A percentile compares a stretch with the other conserved stretches of the same genome.
phyloP scores from a whole-genome alignment of 2,797 vertebrate species.

The Urosaurus nigricauda region DNA sequence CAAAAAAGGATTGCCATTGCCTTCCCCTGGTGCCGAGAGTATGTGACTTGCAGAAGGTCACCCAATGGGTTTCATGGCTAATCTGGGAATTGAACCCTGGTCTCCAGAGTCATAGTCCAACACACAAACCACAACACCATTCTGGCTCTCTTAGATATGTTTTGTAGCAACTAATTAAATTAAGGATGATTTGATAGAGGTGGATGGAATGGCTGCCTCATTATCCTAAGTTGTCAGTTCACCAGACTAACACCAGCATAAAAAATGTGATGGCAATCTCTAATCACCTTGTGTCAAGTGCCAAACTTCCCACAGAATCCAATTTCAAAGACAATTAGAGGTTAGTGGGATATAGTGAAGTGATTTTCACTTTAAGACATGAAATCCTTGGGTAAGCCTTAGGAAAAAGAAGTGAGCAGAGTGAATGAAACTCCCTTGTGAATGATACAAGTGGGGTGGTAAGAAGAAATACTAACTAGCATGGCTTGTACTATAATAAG shows the following conservation, averaged over 20 bases:
- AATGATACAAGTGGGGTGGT: not conserved
- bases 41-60: too few relatives aligned
- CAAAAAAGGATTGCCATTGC: too few relatives aligned
- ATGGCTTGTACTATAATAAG: not conserved
- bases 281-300: not conserved
- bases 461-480: constrained; percentile 23
- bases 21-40: too few relatives aligned
- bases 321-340: constrained; percentile 10
- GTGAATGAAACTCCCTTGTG: not conserved
- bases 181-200: not conserved
- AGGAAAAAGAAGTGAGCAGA: not conserved
- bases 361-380: not conserved
- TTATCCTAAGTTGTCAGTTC: not conserved
- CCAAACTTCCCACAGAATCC: not conserved
- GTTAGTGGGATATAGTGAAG: not conserved
- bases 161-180: not conserved
- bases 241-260: not conserved
- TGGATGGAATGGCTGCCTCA: not conserved
- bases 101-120: too few relatives aligned
- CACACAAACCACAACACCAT: too few relatives aligned
- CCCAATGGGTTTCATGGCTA: too few relatives aligned
- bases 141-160: too few relatives aligned
- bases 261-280: not conserved
- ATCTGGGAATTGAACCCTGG: too few relatives aligned
- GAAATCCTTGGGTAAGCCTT: not conserved